These are phyloP conservation scores for Sinocyclocheilus anshuiensis DNA, from an alignment of 2,113 vertebrate genomes.

Conservation along the genomic window DNA sequence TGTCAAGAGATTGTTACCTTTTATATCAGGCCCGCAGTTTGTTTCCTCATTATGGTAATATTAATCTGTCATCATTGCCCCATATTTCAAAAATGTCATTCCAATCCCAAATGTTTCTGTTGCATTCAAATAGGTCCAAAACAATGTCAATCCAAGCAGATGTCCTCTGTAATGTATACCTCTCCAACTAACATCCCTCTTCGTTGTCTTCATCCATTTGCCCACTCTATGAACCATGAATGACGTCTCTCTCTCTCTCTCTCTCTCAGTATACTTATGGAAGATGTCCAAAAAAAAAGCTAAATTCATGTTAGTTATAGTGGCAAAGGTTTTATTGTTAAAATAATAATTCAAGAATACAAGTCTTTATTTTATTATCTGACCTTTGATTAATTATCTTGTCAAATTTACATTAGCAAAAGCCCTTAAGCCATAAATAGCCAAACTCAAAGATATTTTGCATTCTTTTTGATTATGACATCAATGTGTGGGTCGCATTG, in stretches of 20 bases:
- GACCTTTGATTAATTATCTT: neutral
- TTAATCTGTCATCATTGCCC: slow-evolving; percentile 5
- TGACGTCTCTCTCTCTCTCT: slow-evolving; percentile 25
- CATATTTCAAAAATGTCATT: slow-evolving; percentile 1
- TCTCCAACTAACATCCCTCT: slow-evolving; percentile 42
- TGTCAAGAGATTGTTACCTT: slow-evolving; percentile 30
- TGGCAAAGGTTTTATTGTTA: neutral
- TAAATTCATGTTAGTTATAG: neutral
- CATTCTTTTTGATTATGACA: slow-evolving; percentile 69
- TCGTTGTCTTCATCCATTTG: slow-evolving; percentile 43
- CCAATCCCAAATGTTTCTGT: neutral
- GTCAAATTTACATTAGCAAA: neutral
- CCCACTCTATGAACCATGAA: slow-evolving; percentile 55
- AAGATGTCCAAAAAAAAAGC: neutral
- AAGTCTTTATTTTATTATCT: neutral
- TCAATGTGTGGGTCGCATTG: slow-evolving; percentile 76
- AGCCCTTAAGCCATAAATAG: slow-evolving; percentile 33
- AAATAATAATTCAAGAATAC: neutral
- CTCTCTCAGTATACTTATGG: neutral
- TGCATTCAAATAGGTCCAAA: neutral
- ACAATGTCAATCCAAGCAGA: slow-evolving; percentile 18
- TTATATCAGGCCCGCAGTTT: neutral
- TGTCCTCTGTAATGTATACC: slow-evolving; percentile 34
- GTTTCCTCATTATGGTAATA: slow-evolving; percentile 20
- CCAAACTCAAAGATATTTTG: slow-evolving; percentile 55